Conservation (phyloP, 2,888 invertebrate genomes). For the Perizoma flavofasciatum region DNA sequence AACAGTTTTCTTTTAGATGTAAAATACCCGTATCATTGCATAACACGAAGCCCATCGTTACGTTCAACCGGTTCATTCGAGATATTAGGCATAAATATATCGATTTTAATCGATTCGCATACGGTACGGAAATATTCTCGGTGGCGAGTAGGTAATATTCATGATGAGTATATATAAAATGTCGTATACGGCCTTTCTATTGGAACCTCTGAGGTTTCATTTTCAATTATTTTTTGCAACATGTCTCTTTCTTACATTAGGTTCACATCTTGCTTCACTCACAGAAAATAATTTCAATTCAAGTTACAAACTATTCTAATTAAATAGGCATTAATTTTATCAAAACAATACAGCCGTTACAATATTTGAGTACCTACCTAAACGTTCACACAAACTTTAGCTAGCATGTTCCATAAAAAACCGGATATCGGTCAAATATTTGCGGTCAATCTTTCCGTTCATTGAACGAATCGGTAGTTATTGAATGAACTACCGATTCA, state of each 20-base stretch:
- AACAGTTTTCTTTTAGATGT: slow-evolving; percentile 9
- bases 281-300: too few species aligned
- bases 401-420: slow-evolving; percentile 33
- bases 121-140: slow-evolving; percentile 27
- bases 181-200: neutral
- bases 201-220: neutral
- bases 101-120: slow-evolving; percentile 61
- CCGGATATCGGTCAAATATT: slow-evolving; percentile 41
- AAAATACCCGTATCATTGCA: slow-evolving; percentile 24
- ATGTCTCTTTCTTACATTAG: neutral
- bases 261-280: too few species aligned
- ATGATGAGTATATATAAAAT: slow-evolving; percentile 1
- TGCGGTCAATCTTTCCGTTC: slow-evolving; percentile 46
- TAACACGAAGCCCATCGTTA: slow-evolving; percentile 21
- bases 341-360: too few species aligned
- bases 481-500: slow-evolving; percentile 41
- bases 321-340: too few species aligned
- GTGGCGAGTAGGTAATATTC: neutral
- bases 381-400: too few species aligned
- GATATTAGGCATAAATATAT: slow-evolving; percentile 70
- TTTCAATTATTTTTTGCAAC: neutral
- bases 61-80: slow-evolving; percentile 37
- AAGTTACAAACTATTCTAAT: too few species aligned
- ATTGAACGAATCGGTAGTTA: slow-evolving; percentile 31
- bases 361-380: too few species aligned